These are phyloP conservation scores for Andricus grossulariae DNA, from an alignment of 1,140 invertebrate genomes.

Conservation along the genomic window DNA sequence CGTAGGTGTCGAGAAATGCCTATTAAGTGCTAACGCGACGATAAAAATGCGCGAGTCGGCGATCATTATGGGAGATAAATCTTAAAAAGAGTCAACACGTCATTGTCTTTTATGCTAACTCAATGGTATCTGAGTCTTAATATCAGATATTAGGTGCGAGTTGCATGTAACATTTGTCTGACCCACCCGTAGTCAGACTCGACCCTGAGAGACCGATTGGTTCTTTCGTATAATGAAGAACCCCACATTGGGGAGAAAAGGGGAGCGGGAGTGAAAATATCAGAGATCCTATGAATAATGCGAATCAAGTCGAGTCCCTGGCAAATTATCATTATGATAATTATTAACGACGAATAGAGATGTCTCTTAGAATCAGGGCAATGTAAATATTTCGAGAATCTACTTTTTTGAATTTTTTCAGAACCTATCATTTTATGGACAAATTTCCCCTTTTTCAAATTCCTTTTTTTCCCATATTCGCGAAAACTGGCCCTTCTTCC, in stretches of 20 bases:
- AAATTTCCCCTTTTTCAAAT: no score
- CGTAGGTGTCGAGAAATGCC: slow-evolving; percentile 12
- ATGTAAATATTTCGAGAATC: background rate
- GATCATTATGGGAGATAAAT: slow-evolving; percentile 50
- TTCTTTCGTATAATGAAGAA: slow-evolving; percentile 1
- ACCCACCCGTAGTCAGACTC: slow-evolving; percentile 41
- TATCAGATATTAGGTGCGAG: slow-evolving; percentile 49
- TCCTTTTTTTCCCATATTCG: no score
- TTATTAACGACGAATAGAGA: background rate
- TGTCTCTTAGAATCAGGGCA: background rate
- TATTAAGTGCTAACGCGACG: slow-evolving; percentile 24
- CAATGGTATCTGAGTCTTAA: slow-evolving; percentile 45
- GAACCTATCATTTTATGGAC: no score
- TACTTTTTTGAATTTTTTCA: background rate
- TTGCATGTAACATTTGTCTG: slow-evolving; percentile 36
- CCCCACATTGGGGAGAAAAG: background rate
- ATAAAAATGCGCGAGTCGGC: slow-evolving; percentile 47
- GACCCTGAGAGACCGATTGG: slow-evolving; percentile 24
- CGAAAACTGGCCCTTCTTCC: no score
- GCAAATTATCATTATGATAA: slow-evolving; percentile 37
- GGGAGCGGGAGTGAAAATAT: slow-evolving; percentile 25
- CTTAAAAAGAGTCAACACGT: slow-evolving; percentile 46
- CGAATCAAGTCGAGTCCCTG: slow-evolving; percentile 39
- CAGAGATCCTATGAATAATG: slow-evolving; percentile 46
- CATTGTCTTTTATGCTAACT: slow-evolving; percentile 64